These are phyloP conservation scores for Rhinoderma darwinii DNA, from an alignment of 2,113 vertebrate genomes.

Conservation along the genomic window DNA sequence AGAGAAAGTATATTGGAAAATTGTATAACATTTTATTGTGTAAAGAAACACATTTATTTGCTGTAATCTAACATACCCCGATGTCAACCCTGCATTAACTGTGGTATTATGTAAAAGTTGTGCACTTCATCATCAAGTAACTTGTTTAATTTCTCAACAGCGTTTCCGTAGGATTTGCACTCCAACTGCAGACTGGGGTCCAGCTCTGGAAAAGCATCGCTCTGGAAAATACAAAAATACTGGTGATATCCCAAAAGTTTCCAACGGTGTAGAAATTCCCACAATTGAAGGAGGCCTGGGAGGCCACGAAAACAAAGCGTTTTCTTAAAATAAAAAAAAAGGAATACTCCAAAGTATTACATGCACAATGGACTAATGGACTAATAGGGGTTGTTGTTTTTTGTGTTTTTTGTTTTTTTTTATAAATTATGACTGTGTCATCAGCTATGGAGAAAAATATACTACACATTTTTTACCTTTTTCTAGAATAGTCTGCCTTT, in stretches of 20 bases:
- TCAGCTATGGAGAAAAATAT: not conserved
- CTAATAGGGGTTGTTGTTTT: too few species aligned
- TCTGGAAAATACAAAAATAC: constrained; percentile 79
- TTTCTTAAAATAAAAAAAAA: not conserved
- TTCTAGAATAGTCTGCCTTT: not conserved
- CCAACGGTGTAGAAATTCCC: constrained; percentile 70
- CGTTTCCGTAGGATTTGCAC: constrained; percentile 77
- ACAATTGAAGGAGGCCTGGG: constrained; percentile 61
- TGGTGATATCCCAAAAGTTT: constrained; percentile 59
- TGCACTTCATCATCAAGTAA: not conserved
- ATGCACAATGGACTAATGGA: not conserved
- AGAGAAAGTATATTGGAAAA: too few species aligned
- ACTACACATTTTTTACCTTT: not conserved
- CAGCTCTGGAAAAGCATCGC: constrained; percentile 83
- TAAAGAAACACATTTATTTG: too few species aligned
- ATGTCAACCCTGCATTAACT: not conserved
- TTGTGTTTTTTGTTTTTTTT: too few species aligned
- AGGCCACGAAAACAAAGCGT: constrained; percentile 48
- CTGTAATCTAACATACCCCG: too few species aligned
- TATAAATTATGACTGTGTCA: not conserved
- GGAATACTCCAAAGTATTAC: not conserved
- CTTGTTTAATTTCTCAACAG: constrained; percentile 67
- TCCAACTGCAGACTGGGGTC: constrained; percentile 86
- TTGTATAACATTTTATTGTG: too few species aligned
- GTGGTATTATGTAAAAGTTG: not conserved